Evolutionary conservation across 2,888 invertebrate species (phyloP).

Genomic region (Nymphalis urticae): DNA sequence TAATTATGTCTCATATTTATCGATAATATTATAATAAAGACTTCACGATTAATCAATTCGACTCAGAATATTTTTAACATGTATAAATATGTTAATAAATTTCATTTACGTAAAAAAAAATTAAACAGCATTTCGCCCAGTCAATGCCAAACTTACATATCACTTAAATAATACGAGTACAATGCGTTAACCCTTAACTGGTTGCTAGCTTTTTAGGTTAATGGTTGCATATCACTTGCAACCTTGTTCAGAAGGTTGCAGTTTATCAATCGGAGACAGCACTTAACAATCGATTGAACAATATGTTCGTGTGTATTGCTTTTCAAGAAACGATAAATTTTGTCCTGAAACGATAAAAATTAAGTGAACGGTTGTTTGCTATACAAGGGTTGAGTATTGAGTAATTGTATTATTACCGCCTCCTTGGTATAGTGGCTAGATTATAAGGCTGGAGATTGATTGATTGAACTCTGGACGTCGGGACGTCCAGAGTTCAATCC

Average conservation of each 20-base stretch:
- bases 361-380: not conserved
- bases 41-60: too few species aligned
- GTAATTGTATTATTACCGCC: not conserved
- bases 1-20: not conserved
- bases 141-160: conserved; percentile 39
- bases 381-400: not conserved
- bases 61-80: too few species aligned
- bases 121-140: not conserved
- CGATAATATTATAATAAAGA: too few species aligned
- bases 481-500: too few species aligned
- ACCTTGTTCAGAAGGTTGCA: conserved; percentile 52
- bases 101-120: not conserved
- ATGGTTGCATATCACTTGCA: conserved; percentile 46
- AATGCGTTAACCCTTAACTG: conserved; percentile 16
- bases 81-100: too few species aligned
- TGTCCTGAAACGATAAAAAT: not conserved
- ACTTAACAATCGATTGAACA: conserved; percentile 26
- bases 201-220: conserved; percentile 53
- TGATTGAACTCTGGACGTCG: too few species aligned
- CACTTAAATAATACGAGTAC: conserved; percentile 1
- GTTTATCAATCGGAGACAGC: conserved; percentile 47
- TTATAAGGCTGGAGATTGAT: too few species aligned
- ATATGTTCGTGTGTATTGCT: conserved; percentile 1
- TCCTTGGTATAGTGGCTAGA: not conserved
- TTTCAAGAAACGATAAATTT: not conserved